phyloP scores from a whole-genome alignment of 2,888 invertebrate genomes.

The Disparrhopalites patrizii region DNA sequence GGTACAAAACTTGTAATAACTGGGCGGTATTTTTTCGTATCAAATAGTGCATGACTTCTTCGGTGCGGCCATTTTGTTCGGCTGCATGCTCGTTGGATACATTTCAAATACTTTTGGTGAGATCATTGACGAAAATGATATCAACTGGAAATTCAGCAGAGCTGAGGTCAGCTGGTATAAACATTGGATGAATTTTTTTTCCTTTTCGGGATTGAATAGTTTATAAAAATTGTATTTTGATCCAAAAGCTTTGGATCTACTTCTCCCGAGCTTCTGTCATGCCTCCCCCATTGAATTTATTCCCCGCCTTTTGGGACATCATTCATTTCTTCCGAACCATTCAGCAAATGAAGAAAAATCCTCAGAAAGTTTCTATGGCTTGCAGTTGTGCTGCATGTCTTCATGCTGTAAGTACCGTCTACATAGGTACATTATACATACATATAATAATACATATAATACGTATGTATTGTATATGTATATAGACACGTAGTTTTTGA shows the following conservation, averaged over 20 bases:
- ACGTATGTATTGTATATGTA: neutral
- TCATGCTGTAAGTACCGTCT: slow-evolving; percentile 10
- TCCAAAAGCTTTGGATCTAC: slow-evolving; percentile 26
- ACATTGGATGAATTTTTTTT: neutral
- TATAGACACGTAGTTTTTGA: no score
- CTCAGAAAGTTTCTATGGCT: neutral
- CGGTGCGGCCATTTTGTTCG: slow-evolving; percentile 67
- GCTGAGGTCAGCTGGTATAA: slow-evolving; percentile 56
- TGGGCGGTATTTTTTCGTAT: no score
- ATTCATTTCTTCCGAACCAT: slow-evolving; percentile 13
- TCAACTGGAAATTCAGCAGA: slow-evolving; percentile 72
- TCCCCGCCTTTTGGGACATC: slow-evolving; percentile 20
- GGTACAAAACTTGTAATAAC: slow-evolving; percentile 6
- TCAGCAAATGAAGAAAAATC: neutral
- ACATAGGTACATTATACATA: no score
- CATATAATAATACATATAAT: neutral
- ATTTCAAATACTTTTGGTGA: slow-evolving; percentile 72
- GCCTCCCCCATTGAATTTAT: slow-evolving; percentile 27
- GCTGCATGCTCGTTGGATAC: slow-evolving; percentile 65
- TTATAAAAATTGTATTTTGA: neutral
- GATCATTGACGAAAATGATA: slow-evolving; percentile 64
- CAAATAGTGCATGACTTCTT: slow-evolving; percentile 62
- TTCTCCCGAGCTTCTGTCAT: slow-evolving; percentile 24
- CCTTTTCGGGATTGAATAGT: neutral
- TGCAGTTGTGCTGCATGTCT: slow-evolving; percentile 20